Evolutionary conservation across 2,113 vertebrate species (phyloP).

Genomic region (Pachycephala philippinensis): DNA sequence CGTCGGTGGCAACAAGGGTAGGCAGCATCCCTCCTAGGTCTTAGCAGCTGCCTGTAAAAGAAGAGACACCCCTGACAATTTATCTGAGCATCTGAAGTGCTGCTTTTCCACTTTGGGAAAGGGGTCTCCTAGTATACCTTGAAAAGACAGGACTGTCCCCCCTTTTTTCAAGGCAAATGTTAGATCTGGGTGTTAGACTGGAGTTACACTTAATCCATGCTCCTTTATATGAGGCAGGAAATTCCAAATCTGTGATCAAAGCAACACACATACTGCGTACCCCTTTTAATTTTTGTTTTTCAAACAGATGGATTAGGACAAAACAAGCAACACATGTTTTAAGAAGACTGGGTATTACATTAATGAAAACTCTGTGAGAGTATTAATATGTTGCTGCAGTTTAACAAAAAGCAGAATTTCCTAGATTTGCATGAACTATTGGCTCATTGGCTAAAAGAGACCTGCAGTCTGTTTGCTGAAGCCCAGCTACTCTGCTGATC

Average conservation of each 20-base stretch:
- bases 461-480: not conserved
- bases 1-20: not conserved
- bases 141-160: not conserved
- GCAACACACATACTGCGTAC: not conserved
- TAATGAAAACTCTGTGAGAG: not conserved
- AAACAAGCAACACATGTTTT: not conserved
- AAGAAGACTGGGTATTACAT: not conserved
- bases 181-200: not conserved
- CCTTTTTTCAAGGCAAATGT: not conserved
- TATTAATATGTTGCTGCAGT: not conserved
- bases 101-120: not conserved
- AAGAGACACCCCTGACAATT: not conserved
- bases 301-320: not conserved
- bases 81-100: not conserved
- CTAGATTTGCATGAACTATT: not conserved
- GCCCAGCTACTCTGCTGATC: not conserved
- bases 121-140: not conserved
- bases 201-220: not conserved
- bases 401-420: slow-evolving; percentile 13
- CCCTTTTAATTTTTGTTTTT: not conserved
- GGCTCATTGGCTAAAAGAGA: not conserved
- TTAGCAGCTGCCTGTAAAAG: not conserved
- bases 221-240: not conserved
- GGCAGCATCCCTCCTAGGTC: not conserved
- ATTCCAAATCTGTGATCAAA: not conserved